A percentile compares a stretch with the other conserved stretches of the same genome.
These are phyloP conservation scores for Psittacara wagleri DNA, from an alignment of 2,113 vertebrate genomes.

Conservation along the genomic window DNA sequence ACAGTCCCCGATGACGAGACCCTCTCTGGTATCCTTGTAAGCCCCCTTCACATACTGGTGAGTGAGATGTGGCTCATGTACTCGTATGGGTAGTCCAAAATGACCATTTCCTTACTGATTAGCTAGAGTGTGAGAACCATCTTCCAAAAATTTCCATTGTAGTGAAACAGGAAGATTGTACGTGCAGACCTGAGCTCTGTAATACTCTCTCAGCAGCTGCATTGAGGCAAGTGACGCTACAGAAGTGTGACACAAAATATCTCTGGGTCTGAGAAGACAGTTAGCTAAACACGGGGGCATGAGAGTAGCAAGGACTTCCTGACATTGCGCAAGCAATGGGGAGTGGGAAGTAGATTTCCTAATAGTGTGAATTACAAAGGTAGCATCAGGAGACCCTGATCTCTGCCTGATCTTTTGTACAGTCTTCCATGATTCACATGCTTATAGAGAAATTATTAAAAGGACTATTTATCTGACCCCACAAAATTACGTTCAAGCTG, in stretches of 20 bases:
- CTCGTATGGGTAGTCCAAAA: background rate
- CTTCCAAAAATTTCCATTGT: constrained; percentile 38
- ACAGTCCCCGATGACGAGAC: background rate
- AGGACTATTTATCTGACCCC: background rate
- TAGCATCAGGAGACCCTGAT: background rate
- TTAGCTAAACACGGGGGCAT: background rate
- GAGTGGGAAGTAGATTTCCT: constrained; percentile 6
- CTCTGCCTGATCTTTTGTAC: background rate
- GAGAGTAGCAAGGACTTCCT: constrained; percentile 44
- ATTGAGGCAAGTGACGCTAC: background rate
- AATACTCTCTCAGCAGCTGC: constrained; percentile 38
- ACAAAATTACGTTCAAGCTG: background rate
- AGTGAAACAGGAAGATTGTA: constrained; percentile 1
- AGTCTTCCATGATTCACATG: background rate
- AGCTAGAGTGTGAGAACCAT: constrained; percentile 60
- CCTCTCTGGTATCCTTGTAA: background rate
- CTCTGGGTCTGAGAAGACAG: background rate
- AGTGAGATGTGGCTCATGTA: background rate
- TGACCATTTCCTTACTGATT: background rate
- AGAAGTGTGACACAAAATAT: constrained; percentile 50
- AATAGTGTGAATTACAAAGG: background rate
- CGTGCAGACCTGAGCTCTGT: constrained; percentile 52
- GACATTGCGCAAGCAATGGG: background rate
- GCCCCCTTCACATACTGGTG: background rate
- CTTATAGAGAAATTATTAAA: background rate